Evolutionary conservation across 2,888 invertebrate genomes (phyloP).

Genomic region (Rhopalosiphum nymphaeae): DNA sequence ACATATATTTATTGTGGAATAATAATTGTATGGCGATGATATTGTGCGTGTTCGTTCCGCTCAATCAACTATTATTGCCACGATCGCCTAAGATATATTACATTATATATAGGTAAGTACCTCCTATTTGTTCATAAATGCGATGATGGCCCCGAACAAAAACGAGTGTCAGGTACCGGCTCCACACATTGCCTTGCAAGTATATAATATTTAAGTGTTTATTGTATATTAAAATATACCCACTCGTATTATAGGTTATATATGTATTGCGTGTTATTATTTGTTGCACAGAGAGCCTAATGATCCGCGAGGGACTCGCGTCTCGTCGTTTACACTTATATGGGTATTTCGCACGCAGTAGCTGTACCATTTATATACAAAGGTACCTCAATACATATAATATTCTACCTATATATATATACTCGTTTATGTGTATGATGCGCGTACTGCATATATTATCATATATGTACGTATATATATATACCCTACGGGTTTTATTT

Average conservation of each 20-base stretch:
- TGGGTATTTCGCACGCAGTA: neutral
- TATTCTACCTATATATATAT: neutral
- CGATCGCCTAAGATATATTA: neutral
- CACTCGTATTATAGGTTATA: neutral
- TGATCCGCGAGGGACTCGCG: neutral
- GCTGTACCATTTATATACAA: neutral
- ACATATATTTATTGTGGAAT: neutral
- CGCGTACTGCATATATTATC: neutral
- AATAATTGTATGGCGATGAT: neutral
- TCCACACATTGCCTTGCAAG: neutral
- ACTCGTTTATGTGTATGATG: neutral
- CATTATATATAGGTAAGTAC: neutral
- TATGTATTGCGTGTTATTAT: neutral
- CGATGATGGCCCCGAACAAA: conserved; percentile 26
- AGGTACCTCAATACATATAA: neutral
- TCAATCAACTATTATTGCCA: neutral
- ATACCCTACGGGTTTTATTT: neutral
- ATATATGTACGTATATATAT: neutral
- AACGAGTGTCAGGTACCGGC: neutral
- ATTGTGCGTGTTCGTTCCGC: conserved; percentile 44
- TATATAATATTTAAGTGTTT: neutral
- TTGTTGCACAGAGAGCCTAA: neutral
- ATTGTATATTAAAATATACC: neutral
- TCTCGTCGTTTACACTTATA: neutral
- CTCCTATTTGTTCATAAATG: neutral